A percentile compares a stretch with the other conserved stretches of the same genome.
phyloP scores from a whole-genome alignment of 2,797 vertebrate species.

The Scolopax bukidnonensis region DNA sequence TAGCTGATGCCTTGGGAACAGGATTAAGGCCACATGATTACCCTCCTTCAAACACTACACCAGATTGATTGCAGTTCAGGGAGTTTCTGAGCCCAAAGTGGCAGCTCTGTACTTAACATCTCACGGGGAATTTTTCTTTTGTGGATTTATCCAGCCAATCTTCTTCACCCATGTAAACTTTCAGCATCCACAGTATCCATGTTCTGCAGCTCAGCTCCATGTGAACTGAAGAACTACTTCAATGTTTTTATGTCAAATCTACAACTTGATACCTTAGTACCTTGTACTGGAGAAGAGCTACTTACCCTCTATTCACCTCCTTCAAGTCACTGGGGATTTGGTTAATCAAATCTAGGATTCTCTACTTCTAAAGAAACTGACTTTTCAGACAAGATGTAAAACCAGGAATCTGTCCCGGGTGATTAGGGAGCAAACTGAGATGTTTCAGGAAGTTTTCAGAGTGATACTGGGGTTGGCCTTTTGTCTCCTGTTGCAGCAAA shows the following conservation, averaged over 20 bases:
- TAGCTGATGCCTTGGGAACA: neutral
- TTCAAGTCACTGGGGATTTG: neutral
- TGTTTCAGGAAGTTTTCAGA: neutral
- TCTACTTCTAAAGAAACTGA: neutral
- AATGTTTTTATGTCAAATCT: neutral
- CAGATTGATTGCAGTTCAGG: neutral
- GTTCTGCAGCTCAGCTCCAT: neutral
- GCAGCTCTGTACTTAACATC: neutral
- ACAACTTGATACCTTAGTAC: neutral
- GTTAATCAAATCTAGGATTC: neutral
- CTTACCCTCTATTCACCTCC: neutral
- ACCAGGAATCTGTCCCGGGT: neutral
- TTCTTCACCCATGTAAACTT: neutral
- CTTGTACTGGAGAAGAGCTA: neutral
- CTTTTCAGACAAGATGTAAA: neutral
- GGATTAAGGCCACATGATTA: neutral
- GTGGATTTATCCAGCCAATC: neutral
- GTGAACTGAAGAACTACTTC: neutral
- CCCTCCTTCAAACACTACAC: neutral
- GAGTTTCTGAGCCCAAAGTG: neutral
- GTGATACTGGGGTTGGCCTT: neutral
- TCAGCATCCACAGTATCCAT: neutral
- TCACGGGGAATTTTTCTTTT: neutral
- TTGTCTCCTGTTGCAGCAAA: neutral
- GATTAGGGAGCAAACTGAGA: neutral